A percentile compares a stretch with the other conserved stretches of the same genome.
Conservation (phyloP, 2,797 vertebrate species). For the Borostomias antarcticus region DNA sequence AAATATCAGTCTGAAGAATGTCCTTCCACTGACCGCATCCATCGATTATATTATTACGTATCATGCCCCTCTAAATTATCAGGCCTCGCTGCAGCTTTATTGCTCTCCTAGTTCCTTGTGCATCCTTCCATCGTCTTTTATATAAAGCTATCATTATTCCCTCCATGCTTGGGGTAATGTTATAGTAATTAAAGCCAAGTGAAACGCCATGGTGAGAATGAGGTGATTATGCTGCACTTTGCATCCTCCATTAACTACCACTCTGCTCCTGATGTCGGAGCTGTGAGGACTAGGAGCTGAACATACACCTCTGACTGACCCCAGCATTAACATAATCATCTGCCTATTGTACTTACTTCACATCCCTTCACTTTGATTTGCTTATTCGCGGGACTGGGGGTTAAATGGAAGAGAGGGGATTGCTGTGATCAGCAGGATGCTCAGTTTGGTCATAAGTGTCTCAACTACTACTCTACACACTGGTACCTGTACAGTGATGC, state of each 20-base stretch:
- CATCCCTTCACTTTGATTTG: too few species aligned
- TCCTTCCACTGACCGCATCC: neutral
- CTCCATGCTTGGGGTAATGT: constrained; percentile 2
- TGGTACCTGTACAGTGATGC: too few species aligned
- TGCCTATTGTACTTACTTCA: too few species aligned
- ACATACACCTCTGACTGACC: too few species aligned
- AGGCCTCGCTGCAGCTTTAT: constrained; percentile 6
- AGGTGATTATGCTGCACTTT: constrained; percentile 25
- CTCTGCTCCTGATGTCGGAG: constrained; percentile 21
- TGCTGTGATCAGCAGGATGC: too few species aligned
- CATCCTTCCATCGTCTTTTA: neutral
- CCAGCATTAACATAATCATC: constrained; percentile 28
- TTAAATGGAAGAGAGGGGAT: too few species aligned
- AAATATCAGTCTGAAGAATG: neutral
- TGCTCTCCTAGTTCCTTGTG: neutral
- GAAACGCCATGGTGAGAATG: neutral
- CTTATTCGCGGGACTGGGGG: too few species aligned
- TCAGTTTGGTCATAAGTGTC: too few species aligned
- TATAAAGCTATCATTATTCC: constrained; percentile 6
- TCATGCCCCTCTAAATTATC: constrained; percentile 1
- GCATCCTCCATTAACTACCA: constrained; percentile 33
- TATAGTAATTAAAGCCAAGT: constrained; percentile 32
- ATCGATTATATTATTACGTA: neutral
- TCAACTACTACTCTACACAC: too few species aligned
- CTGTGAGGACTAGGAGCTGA: constrained; percentile 14